Conservation (phyloP, 1,140 invertebrate species). For the Samia ricini region DNA sequence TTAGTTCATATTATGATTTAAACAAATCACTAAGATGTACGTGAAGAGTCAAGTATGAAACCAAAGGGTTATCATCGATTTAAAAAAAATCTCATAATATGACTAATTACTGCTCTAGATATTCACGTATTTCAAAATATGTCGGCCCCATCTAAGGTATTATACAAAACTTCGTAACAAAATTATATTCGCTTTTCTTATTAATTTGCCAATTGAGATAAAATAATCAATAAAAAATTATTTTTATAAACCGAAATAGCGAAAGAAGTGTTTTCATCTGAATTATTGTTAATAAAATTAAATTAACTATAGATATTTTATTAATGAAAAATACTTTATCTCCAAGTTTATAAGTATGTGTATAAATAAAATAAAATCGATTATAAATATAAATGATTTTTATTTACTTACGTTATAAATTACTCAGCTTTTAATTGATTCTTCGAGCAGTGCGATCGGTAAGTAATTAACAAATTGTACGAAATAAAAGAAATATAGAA, state of each 20-base stretch:
- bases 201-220: slow-evolving; percentile 1
- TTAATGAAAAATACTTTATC: slow-evolving; percentile 69
- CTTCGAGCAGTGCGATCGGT: too few relatives aligned
- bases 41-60: too few relatives aligned
- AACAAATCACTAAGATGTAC: too few relatives aligned
- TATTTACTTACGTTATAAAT: slow-evolving; percentile 19
- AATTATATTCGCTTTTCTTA: slow-evolving; percentile 24
- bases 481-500: too few relatives aligned
- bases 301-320: slow-evolving; percentile 61
- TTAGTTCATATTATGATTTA: too few relatives aligned
- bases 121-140: too few relatives aligned
- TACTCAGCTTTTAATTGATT: neutral
- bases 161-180: neutral
- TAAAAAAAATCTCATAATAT: too few relatives aligned
- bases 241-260: slow-evolving; percentile 64
- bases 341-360: slow-evolving; percentile 64
- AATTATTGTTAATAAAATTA: slow-evolving; percentile 59
- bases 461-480: too few relatives aligned
- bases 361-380: slow-evolving; percentile 62
- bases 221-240: slow-evolving; percentile 46
- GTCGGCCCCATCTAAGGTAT: neutral
- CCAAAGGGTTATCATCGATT: too few relatives aligned
- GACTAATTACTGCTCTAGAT: too few relatives aligned
- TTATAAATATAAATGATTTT: slow-evolving; percentile 37
- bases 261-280: slow-evolving; percentile 33